These are phyloP conservation scores for Xiphorhynchus erythropygius DNA, from an alignment of 2,797 vertebrate species.

Conservation along the genomic window DNA sequence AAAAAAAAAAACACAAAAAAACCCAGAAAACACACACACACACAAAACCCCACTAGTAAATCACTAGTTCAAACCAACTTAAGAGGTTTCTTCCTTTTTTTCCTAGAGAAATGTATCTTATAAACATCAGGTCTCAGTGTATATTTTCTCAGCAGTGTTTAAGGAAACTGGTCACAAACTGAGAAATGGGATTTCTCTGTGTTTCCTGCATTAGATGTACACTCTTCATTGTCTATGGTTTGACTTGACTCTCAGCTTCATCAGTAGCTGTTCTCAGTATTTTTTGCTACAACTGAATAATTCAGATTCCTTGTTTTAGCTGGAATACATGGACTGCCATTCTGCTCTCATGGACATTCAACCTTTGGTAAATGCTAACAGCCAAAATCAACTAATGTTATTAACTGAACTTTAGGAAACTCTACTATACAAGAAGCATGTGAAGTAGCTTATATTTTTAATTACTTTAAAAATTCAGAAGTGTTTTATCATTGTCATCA, in stretches of 20 bases:
- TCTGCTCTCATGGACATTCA: neutral
- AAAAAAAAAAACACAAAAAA: neutral
- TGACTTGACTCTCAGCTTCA: neutral
- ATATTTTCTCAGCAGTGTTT: neutral
- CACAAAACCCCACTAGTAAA: neutral
- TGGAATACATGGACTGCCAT: neutral
- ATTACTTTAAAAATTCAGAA: neutral
- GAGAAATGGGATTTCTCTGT: neutral
- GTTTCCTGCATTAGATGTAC: accelerated
- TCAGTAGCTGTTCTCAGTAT: neutral
- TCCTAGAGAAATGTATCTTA: neutral
- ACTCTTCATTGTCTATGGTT: neutral
- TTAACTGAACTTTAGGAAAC: neutral
- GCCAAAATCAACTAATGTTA: neutral
- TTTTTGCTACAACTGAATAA: neutral
- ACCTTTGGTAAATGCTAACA: neutral
- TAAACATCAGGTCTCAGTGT: neutral
- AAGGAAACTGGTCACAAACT: neutral
- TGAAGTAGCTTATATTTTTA: neutral
- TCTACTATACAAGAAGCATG: neutral
- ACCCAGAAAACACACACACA: too few species aligned
- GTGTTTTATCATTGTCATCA: neutral
- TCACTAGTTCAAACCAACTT: neutral
- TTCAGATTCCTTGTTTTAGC: neutral
- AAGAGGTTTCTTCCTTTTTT: neutral